Evolutionary conservation across 2,797 vertebrate genomes (phyloP), one percentile per base, ranked within the genome.

Genomic region (Iguana delicatissima): DNA sequence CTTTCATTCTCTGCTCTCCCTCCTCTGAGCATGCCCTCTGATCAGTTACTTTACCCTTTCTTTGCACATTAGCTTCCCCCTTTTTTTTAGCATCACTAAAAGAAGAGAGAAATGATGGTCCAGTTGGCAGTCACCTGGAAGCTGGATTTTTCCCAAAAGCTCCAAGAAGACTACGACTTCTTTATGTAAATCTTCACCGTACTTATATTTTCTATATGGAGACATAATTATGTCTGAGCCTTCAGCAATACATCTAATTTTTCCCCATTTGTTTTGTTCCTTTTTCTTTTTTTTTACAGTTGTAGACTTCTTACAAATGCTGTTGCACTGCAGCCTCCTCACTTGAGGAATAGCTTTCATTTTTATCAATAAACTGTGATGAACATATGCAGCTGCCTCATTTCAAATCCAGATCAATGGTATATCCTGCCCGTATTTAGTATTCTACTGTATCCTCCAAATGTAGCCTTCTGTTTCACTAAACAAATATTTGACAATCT

Each of bases 211-310:
- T 55, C 38, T 69, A 0, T 81, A 52, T 52, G 69, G 89, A 83
- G 76, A 79, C 1, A 57, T 26, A 55, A 80, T 32, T 74, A 77
- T 73, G 14, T 85, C n/a, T 83, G 82, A 52, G 1, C 59, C 1
- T 91, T 87, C 46, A 64, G 62, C 55, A 12, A 38, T 88, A 38
- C 38, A 32, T 89, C 18, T 74, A 0, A 80, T 12, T 55, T 92
- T 93, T 10, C 35, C 62, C 8, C 29, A 7, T 67, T 67, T 67
- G 7, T 67, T 67, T 67, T 67, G 64, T 67, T 67, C 26, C 64
- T 18, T 35, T 80, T 62, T 67, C 38, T 18, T 62, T 87, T 32
- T 80, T 10, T 69, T 69, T 42, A 6, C 10, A 1, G 42, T 55
- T 59, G 22, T n/a, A 84, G 57, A 74, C 26, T 64, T 82, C 42